phyloP scores from a whole-genome alignment of 1,140 invertebrate species.

The Heliconius eleuchia region DNA sequence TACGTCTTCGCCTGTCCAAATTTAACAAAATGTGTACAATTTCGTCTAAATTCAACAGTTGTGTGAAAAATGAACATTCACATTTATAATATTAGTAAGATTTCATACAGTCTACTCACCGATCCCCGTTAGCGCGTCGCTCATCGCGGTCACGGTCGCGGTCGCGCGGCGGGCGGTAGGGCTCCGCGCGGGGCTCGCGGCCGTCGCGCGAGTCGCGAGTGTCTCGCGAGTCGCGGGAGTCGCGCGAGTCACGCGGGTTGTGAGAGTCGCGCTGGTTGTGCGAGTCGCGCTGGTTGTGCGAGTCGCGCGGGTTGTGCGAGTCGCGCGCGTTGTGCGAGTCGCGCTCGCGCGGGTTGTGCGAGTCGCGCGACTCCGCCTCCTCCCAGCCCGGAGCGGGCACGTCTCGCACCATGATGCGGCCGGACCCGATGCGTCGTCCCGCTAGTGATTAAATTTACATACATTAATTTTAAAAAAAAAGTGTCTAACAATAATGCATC shows the following conservation, averaged over 20 bases:
- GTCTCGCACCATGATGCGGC: constrained; percentile 87
- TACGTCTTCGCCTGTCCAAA: too few species aligned
- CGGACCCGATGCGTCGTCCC: constrained; percentile 89
- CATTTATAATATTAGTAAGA: too few species aligned
- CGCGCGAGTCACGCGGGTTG: background rate
- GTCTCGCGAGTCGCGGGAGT: background rate
- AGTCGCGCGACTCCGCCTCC: constrained; percentile 64
- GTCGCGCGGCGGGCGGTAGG: constrained; percentile 68
- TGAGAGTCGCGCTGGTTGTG: background rate
- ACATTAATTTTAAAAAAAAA: too few species aligned
- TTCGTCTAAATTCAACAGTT: too few species aligned
- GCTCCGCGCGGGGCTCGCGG: constrained; percentile 41
- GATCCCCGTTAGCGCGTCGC: constrained; percentile 53
- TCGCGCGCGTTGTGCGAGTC: background rate
- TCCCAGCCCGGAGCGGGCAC: constrained; percentile 72
- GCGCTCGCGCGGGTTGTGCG: background rate
- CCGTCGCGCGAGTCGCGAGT: background rate
- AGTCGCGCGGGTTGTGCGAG: background rate
- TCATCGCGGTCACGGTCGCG: constrained; percentile 3
- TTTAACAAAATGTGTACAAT: too few species aligned
- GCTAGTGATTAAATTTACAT: constrained; percentile 31
- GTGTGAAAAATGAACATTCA: too few species aligned
- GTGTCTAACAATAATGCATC: too few species aligned
- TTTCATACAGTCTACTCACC: constrained; percentile 21
- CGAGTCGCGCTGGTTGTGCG: background rate